Evolutionary conservation across 2,888 invertebrate genomes (phyloP).

Genomic region (Carpatolechia fugitivella): DNA sequence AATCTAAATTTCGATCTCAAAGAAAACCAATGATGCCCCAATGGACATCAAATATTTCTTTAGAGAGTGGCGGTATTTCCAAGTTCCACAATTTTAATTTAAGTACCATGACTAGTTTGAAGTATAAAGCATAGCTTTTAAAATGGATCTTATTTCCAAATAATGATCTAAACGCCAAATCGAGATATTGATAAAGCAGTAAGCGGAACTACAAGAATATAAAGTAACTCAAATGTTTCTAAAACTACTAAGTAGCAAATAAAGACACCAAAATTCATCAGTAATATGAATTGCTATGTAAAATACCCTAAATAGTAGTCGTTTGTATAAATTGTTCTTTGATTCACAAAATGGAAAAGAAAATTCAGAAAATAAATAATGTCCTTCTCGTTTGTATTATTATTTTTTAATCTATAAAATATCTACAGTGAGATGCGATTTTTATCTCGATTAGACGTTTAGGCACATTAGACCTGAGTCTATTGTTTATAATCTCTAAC

Average conservation of each 20-base stretch:
- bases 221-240: no score
- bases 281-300: no score
- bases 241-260: no score
- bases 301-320: no score
- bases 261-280: no score
- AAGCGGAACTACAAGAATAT: no score
- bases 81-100: background rate
- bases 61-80: background rate
- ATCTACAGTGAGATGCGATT: no score
- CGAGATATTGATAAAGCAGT: background rate
- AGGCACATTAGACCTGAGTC: slow-evolving; percentile 28
- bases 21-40: background rate
- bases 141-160: slow-evolving; percentile 6
- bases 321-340: no score
- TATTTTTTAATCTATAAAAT: no score
- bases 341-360: no score
- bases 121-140: slow-evolving; percentile 13
- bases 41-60: slow-evolving; percentile 1
- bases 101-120: slow-evolving; percentile 14
- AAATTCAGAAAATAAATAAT: no score
- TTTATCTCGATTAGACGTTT: slow-evolving; percentile 16
- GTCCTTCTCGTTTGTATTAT: no score
- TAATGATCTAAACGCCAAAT: background rate
- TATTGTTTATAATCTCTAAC: slow-evolving; percentile 40
- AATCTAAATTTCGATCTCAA: slow-evolving; percentile 7